Base-by-base conservation (phyloP, 2,888 invertebrate species). In the Oscheius sp. region DNA sequence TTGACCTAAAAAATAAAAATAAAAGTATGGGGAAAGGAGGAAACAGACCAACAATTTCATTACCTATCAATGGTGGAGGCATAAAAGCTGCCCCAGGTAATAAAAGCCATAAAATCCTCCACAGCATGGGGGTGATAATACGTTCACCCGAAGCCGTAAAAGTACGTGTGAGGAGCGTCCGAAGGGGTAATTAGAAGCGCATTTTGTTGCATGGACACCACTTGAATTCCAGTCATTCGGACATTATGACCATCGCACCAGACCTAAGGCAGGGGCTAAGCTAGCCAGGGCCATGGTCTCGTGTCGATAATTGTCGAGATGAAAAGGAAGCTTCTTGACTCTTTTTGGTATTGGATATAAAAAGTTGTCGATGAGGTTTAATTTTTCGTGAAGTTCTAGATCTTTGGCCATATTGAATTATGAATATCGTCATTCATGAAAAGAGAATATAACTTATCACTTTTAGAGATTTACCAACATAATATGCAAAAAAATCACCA, bases 1-100 rank as follows among this genome's bases (percentile, higher is more conserved):
- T 9, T 73, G 65, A 5, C 74, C 81, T 80, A 62, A 61, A 75
- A 63, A 2, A 12, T 5, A 47, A 12, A 22, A 22, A 17, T 47
- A n/a, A n/a, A n/a, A n/a, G n/a, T 24, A 32, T 9, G 54, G 2
- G 17, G 9, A 3, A 32, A 36, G 44, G 44, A 41, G 14, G 22
- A 12, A 2, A 17, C n/a, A 26, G 2, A 59, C 59, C 59, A 14
- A 22, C 17, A 20, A 59, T 17, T 26, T 59, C 59, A 20, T 59
- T 59, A 14, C 59, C 59, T 9, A 59, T 24, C 24, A 59, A n/a
- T 28, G 59, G 59, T 28, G 59, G 59, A 26, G 26, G 41, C 2
- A n/a, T 59, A 30, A 26, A 24, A 22, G 41, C 38, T 14, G 28
- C 28, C 32, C 9, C 44, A 2, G 59, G 44, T 2, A 59, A 14